Evolutionary conservation across 2,797 vertebrate species (phyloP).

Genomic region (Triplophysa bombifrons): DNA sequence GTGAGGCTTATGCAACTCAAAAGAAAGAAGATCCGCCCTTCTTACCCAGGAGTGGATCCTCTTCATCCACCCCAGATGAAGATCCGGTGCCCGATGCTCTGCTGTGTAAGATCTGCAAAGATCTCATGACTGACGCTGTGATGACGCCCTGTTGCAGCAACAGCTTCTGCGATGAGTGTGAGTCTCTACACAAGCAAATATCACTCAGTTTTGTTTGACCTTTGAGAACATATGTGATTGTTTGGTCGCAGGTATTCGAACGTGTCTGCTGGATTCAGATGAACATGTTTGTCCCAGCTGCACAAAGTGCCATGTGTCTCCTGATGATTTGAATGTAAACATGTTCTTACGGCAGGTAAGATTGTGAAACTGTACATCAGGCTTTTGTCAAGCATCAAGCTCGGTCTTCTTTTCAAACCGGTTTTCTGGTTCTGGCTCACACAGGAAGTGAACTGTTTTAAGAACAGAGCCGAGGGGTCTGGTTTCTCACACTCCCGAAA

Average conservation of each 20-base stretch:
- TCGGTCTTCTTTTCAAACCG: background rate
- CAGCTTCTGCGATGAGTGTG: constrained; percentile 98
- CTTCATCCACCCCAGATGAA: constrained; percentile 81
- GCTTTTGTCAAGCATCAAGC: background rate
- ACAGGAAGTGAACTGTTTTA: constrained; percentile 94
- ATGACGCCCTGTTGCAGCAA: constrained; percentile 98
- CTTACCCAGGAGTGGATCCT: background rate
- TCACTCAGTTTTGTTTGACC: background rate
- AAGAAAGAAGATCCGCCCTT: constrained; percentile 76
- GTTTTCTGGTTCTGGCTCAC: background rate
- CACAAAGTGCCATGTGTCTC: constrained; percentile 88
- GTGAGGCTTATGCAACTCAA: constrained; percentile 92
- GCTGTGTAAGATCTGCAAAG: constrained; percentile 91
- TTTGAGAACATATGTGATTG: background rate
- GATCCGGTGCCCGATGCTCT: constrained; percentile 89
- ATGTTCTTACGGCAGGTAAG: constrained; percentile 93
- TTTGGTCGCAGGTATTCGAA: constrained; percentile 85
- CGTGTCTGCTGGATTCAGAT: constrained; percentile 89
- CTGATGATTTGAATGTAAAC: constrained; percentile 92
- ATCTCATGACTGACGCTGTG: constrained; percentile 91
- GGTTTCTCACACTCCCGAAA: too few relatives aligned
- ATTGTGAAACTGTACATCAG: background rate
- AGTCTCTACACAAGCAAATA: constrained; percentile 64
- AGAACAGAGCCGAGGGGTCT: too few relatives aligned
- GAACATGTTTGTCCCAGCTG: constrained; percentile 92